phyloP scores from a whole-genome alignment of 1,140 invertebrate species.

The Amphibalanus amphitrite region DNA sequence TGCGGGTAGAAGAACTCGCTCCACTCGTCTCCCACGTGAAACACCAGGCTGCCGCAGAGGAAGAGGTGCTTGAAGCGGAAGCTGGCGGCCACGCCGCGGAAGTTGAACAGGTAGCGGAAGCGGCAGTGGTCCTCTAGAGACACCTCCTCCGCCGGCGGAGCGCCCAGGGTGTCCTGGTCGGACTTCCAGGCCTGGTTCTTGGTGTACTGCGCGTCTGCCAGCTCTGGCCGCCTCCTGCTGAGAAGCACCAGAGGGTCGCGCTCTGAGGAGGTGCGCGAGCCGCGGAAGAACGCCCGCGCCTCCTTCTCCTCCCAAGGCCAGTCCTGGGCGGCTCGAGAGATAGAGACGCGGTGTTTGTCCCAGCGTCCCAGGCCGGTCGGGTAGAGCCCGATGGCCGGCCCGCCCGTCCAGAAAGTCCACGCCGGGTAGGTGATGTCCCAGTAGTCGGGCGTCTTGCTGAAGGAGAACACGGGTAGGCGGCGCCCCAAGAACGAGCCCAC shows the following conservation, averaged over 20 bases:
- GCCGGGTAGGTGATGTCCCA: conserved; percentile 90
- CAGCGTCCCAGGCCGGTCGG: conserved; percentile 80
- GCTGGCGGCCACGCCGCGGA: conserved; percentile 86
- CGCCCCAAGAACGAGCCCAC: conserved; percentile 41
- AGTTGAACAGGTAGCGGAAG: conserved; percentile 89
- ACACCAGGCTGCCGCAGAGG: conserved; percentile 81
- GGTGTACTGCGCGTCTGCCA: conserved; percentile 85
- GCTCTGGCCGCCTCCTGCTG: conserved; percentile 44
- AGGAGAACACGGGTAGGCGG: conserved; percentile 70
- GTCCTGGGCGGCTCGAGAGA: conserved; percentile 43
- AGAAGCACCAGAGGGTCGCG: conserved; percentile 75
- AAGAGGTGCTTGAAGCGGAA: conserved; percentile 95
- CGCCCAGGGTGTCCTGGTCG: conserved; percentile 65
- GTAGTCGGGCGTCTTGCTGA: conserved; percentile 76
- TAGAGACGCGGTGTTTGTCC: conserved; percentile 58
- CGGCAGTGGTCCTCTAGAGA: conserved; percentile 80
- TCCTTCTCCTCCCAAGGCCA: conserved; percentile 64
- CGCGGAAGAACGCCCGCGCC: conserved; percentile 67
- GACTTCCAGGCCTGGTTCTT: conserved; percentile 99
- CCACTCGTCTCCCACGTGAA: conserved; percentile 91
- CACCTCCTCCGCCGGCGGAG: conserved; percentile 64
- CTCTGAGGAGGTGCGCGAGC: conserved; percentile 78
- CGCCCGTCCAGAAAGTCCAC: conserved; percentile 96
- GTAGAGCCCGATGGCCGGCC: conserved; percentile 82
- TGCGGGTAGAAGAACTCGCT: conserved; percentile 85